Evolutionary conservation across 2,888 invertebrate species (phyloP).

Genomic region (Drepanosiphum platanoidis): DNA sequence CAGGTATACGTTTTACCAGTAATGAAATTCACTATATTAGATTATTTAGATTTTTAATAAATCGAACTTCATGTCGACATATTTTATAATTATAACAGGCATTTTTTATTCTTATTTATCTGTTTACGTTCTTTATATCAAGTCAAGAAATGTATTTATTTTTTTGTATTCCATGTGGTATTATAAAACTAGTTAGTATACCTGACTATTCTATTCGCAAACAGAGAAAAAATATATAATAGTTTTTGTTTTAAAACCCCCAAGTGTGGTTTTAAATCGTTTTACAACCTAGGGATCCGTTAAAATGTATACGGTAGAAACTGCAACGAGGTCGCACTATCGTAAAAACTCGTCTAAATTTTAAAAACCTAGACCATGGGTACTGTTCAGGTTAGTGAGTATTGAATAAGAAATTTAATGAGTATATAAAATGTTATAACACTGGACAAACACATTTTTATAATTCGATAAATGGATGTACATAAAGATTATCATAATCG

Average conservation of each 20-base stretch:
- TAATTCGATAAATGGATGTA: neutral
- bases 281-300: neutral
- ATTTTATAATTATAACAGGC: too few relatives aligned
- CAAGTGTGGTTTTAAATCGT: slow-evolving; percentile 20
- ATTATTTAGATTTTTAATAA: too few relatives aligned
- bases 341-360: slow-evolving; percentile 14
- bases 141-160: neutral
- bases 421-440: neutral
- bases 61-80: too few relatives aligned
- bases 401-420: neutral
- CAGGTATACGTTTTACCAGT: too few relatives aligned
- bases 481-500: too few relatives aligned
- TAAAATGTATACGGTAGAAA: slow-evolving; percentile 15
- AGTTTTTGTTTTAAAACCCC: slow-evolving; percentile 27
- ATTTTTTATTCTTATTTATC: too few relatives aligned
- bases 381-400: neutral
- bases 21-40: too few relatives aligned
- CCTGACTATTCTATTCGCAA: slow-evolving; percentile 65
- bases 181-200: neutral
- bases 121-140: neutral
- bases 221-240: neutral
- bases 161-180: neutral
- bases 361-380: neutral
- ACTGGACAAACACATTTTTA: neutral
- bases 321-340: neutral